phyloP scores from a whole-genome alignment of 1,140 invertebrate species.

The Rhizoglyphus robini region DNA sequence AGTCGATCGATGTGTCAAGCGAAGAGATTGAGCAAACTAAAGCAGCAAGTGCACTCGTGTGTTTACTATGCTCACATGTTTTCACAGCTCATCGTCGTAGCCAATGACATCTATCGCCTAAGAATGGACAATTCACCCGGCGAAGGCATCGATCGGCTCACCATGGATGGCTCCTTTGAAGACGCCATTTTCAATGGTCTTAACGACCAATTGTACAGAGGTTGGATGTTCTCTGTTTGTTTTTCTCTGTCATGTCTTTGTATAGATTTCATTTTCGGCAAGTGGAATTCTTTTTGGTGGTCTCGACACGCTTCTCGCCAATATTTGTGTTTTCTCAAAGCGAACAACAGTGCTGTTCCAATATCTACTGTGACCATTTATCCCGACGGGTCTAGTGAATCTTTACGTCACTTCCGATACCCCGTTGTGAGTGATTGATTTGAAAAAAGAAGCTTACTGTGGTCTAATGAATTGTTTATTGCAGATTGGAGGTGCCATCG shows the following conservation, averaged over 20 bases:
- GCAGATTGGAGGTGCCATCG: not conserved
- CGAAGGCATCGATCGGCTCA: not conserved
- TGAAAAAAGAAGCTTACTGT: not conserved
- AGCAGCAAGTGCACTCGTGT: too few relatives aligned
- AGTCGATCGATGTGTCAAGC: too few relatives aligned
- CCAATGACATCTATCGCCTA: slow-evolving; percentile 14
- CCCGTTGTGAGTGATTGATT: not conserved
- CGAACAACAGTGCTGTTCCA: slow-evolving; percentile 4
- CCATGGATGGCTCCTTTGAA: not conserved
- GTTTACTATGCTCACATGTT: too few relatives aligned
- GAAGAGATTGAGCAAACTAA: too few relatives aligned
- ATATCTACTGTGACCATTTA: not conserved
- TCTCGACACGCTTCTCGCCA: not conserved
- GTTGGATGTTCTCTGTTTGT: not conserved
- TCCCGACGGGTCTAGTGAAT: not conserved
- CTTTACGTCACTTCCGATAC: not conserved
- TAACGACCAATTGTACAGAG: slow-evolving; percentile 7
- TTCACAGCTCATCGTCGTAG: not conserved
- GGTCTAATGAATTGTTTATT: not conserved
- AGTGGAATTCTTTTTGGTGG: not conserved
- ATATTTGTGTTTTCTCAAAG: not conserved
- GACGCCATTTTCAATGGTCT: not conserved
- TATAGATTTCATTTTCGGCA: not conserved
- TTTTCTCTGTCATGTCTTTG: not conserved
- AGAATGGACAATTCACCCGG: not conserved